A percentile compares a stretch with the other conserved stretches of the same genome.
Conservation (phyloP, 2,113 vertebrate species). For the Spea multiplicata region DNA sequence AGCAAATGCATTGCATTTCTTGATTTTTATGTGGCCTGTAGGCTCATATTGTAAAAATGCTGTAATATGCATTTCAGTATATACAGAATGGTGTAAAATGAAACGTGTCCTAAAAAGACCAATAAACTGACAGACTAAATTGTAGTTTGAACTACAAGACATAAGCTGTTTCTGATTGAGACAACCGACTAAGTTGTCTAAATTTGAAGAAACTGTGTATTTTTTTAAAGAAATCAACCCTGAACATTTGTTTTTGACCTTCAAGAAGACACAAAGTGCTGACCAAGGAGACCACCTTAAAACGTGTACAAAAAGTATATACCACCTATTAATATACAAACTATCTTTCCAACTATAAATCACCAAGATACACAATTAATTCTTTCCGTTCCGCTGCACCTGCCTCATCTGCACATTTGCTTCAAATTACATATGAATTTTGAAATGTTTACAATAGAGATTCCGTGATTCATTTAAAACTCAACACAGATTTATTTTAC, state of each 20-base stretch:
- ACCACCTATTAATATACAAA: constrained; percentile 49
- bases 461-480: constrained; percentile 40
- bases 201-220: constrained; percentile 64
- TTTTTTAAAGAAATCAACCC: constrained; percentile 62
- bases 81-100: constrained; percentile 30
- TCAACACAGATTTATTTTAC: constrained; percentile 42
- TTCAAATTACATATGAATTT: constrained; percentile 44
- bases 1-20: constrained; percentile 28
- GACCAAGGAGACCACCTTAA: constrained; percentile 68
- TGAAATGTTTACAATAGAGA: constrained; percentile 43
- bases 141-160: constrained; percentile 53
- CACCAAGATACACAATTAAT: constrained; percentile 11
- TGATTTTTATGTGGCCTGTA: constrained; percentile 25
- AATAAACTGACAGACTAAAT: constrained; percentile 46
- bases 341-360: constrained; percentile 11
- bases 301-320: constrained; percentile 51
- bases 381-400: constrained; percentile 27
- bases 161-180: constrained; percentile 59
- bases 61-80: constrained; percentile 24
- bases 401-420: constrained; percentile 41
- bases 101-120: constrained; percentile 46
- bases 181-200: constrained; percentile 58
- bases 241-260: constrained; percentile 73
- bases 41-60: constrained; percentile 31
- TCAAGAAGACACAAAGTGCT: constrained; percentile 63